Base-by-base conservation (phyloP, 2,113 vertebrate genomes). In the Romanogobio albipinnatus region DNA sequence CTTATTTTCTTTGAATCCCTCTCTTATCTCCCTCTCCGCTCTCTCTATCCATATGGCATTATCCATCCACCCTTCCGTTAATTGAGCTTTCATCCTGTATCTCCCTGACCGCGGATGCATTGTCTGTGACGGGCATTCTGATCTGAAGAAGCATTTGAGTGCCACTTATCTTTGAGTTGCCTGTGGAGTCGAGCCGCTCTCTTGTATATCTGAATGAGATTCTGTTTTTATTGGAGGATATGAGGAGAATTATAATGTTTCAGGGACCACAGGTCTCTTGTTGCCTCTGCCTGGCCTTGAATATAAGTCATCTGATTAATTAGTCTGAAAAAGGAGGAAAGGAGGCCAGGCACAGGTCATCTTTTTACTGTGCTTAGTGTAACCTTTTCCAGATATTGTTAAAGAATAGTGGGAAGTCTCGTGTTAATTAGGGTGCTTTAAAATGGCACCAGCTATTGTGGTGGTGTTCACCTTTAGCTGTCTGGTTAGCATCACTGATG, bases 11-110 rank as follows among this genome's bases (percentile, higher is more conserved):
- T 45, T 29, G 39, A 76, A 26, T 24, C 3, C 36, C 1, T 14
- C 10, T 43, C 58, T 53, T 8, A 14, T 83, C 14, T 29, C 61
- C 39, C 7, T 82, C 47, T 59, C 15, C 3, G 13, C 10, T 59
- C 26, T 9, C 43, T 82, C 59, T 17, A 70, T 81, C 39, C 64
- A 29, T 81, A 14, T 78, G 43, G 11, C 29, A 24, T 77, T 61
- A 51, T 77, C 33, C 43, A 75, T 73, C 83, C 61, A 61, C 58
- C 45, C 43, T 77, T 81, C 45, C 33, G 47, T 87, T 83, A 61
- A 84, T 83, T 82, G 80, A 58, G 59, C 24, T 71, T 87, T 85
- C 19, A 70, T 62, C 61, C 56, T 58, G 62, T 24, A 43, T 81
- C 77, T 82, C 29, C 26, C 39, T 10, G 58, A 81, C 77, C 43